Conservation (phyloP, 2,113 vertebrate genomes). For the Polyodon spathula region DNA sequence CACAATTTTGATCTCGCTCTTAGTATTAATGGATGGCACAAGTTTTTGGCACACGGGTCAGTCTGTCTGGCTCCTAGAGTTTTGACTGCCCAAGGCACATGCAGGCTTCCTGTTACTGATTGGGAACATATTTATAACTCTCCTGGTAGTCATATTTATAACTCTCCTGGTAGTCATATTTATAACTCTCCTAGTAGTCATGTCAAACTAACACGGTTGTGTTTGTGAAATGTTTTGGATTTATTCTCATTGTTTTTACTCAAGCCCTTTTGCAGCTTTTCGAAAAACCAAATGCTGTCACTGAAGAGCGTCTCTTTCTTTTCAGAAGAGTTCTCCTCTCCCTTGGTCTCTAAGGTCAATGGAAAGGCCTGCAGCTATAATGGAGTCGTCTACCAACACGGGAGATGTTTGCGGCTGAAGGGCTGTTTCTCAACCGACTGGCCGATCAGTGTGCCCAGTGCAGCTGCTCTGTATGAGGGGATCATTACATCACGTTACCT, state of each 20-base stretch:
- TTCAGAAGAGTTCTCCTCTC: conserved; percentile 55
- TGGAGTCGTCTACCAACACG: conserved; percentile 60
- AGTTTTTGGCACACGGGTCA: conserved; percentile 13
- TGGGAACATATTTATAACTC: too few species aligned
- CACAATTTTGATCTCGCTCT: conserved; percentile 25
- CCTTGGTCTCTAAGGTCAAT: conserved; percentile 41
- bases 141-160: too few species aligned
- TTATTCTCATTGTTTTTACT: neutral
- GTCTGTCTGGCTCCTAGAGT: conserved; percentile 24
- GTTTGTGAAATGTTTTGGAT: neutral
- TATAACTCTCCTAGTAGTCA: neutral
- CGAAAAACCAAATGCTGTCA: neutral
- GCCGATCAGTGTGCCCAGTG: conserved; percentile 67
- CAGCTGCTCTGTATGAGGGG: conserved; percentile 66
- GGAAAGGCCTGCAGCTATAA: conserved; percentile 66
- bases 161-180: too few species aligned
- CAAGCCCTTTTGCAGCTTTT: too few species aligned
- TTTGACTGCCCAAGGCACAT: neutral
- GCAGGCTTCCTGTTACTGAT: too few species aligned
- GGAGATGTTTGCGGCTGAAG: conserved; percentile 60
- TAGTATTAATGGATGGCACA: conserved; percentile 18
- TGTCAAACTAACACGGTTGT: neutral
- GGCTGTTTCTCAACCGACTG: conserved; percentile 62
- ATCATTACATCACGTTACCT: too few species aligned
- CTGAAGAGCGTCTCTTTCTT: conserved; percentile 20